Conservation (phyloP, 2,797 vertebrate species). For the Phoebastria nigripes region DNA sequence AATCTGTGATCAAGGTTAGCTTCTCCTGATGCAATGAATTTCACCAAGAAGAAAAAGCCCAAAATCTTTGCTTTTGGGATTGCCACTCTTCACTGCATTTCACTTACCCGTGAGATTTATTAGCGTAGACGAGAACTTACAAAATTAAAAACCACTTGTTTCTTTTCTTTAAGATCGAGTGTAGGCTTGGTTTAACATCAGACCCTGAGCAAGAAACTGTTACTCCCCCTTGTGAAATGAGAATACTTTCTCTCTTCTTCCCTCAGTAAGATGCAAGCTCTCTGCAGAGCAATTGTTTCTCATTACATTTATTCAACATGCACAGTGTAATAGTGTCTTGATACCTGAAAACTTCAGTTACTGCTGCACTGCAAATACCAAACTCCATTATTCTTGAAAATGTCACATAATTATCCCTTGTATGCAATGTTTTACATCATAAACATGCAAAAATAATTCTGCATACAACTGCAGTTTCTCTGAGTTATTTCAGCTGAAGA, state of each 20-base stretch:
- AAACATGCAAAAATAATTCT: conserved; percentile 13
- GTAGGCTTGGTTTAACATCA: not conserved
- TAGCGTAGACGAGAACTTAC: rapidly evolving
- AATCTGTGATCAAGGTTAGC: too few relatives aligned
- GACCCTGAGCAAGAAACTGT: not conserved
- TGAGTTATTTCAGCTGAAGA: not conserved
- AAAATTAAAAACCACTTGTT: not conserved
- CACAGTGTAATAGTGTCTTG: not conserved
- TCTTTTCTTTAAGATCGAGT: not conserved
- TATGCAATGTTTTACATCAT: not conserved
- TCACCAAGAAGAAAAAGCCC: not conserved
- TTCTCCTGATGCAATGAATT: rapidly evolving
- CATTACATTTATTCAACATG: not conserved
- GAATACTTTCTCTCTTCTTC: not conserved
- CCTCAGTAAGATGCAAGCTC: not conserved
- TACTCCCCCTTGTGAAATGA: too few relatives aligned
- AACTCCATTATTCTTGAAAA: not conserved
- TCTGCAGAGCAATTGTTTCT: not conserved
- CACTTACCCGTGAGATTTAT: not conserved
- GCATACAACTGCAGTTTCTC: not conserved
- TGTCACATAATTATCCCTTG: not conserved
- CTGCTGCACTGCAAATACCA: not conserved
- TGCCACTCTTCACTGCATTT: not conserved
- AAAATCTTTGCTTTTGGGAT: not conserved
- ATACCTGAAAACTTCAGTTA: not conserved